A percentile compares a stretch with the other conserved stretches of the same genome.
Conservation (phyloP, 2,113 vertebrate genomes). For the Gymnarchus niloticus region DNA sequence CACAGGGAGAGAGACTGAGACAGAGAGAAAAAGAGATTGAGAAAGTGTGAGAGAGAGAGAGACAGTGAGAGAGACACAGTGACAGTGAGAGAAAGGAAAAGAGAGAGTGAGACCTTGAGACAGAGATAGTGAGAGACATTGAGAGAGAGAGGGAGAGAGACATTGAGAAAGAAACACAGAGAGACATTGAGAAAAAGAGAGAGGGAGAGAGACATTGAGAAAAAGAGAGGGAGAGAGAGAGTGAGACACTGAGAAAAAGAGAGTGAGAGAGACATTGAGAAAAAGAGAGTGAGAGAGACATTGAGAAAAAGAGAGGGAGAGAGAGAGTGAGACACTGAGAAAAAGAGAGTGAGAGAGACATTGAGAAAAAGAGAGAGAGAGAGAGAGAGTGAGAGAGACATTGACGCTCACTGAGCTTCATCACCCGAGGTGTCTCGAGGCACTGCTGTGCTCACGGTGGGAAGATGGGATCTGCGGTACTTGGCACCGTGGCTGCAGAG, state of each 20-base stretch:
- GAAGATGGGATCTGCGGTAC: not conserved
- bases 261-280: slow-evolving; percentile 12
- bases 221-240: not conserved
- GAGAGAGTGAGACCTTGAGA: slow-evolving; percentile 12
- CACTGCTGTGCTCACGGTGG: not conserved
- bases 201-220: slow-evolving; percentile 12
- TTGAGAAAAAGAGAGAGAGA: not conserved
- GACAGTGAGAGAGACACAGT: slow-evolving; percentile 1
- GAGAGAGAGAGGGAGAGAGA: slow-evolving; percentile 2
- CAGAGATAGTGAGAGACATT: not conserved
- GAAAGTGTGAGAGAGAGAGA: not conserved
- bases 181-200: not conserved
- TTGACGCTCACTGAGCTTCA: slow-evolving; percentile 5
- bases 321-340: slow-evolving; percentile 12
- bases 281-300: no score
- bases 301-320: not conserved
- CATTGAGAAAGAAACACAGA: not conserved
- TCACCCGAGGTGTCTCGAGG: not conserved
- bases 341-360: slow-evolving; percentile 2
- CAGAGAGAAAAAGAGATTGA: slow-evolving; percentile 5
- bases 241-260: no score
- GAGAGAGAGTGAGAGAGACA: slow-evolving; percentile 5
- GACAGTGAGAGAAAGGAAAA: not conserved
- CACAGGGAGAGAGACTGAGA: not conserved
- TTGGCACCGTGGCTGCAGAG: not conserved